A percentile compares a stretch with the other conserved stretches of the same genome.
Evolutionary conservation across 2,888 invertebrate genomes (phyloP).

Genomic region (Heliconius sara): DNA sequence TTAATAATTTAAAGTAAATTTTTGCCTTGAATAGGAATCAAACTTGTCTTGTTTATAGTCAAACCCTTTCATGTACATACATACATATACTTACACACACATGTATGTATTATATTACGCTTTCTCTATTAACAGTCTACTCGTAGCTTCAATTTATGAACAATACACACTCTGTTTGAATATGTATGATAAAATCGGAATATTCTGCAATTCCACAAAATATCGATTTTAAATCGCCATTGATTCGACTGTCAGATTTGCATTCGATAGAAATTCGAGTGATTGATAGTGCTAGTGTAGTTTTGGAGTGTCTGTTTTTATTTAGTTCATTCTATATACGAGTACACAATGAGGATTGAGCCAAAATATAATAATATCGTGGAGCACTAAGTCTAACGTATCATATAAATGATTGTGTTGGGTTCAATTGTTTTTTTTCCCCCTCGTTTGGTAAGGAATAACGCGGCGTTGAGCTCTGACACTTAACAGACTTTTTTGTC

Average conservation of each 20-base stretch:
- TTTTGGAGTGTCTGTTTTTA: neutral
- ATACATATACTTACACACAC: no score
- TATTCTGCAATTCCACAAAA: slow-evolving; percentile 10
- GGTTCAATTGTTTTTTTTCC: neutral
- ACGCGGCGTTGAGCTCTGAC: neutral
- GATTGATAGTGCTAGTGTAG: neutral
- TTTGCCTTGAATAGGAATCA: no score
- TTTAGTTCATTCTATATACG: neutral
- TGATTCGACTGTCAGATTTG: slow-evolving; percentile 14
- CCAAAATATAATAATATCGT: neutral
- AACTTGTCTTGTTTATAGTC: no score
- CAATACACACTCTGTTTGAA: neutral
- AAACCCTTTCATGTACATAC: no score
- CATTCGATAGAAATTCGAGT: slow-evolving; percentile 6
- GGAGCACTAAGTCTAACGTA: no score
- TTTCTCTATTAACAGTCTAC: neutral
- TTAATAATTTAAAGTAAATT: no score
- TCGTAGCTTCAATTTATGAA: slow-evolving; percentile 1
- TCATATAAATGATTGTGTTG: neutral
- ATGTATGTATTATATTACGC: no score
- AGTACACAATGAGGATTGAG: neutral
- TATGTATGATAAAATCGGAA: slow-evolving; percentile 20
- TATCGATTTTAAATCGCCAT: slow-evolving; percentile 10
- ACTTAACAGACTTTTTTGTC: neutral
- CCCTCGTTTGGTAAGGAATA: neutral